Evolutionary conservation across 23 tunicate genomes (phyloP).

Genomic region (Oikopleura albicans): DNA sequence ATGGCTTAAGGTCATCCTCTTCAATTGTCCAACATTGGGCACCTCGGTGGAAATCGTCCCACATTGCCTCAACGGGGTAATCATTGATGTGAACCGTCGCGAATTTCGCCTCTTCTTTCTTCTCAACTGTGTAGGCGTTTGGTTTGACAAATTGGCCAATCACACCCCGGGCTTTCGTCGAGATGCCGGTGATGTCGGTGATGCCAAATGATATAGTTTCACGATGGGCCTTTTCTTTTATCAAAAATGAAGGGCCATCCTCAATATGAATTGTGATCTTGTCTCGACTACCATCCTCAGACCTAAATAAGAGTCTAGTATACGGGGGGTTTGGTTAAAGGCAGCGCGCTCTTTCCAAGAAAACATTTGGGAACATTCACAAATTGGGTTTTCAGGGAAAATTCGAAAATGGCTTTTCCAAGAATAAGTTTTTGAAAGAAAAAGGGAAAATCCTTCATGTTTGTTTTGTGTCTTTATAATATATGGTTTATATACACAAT

Average conservation of each 20-base stretch:
- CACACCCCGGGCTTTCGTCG: background rate
- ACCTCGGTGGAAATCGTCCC: background rate
- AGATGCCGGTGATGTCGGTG: background rate
- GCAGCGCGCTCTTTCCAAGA: no score
- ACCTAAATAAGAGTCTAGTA: no score
- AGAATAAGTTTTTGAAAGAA: no score
- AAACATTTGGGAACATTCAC: no score
- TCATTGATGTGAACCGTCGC: background rate
- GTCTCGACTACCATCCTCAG: background rate
- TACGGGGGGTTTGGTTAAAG: no score
- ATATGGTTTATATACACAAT: no score
- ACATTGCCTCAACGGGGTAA: background rate
- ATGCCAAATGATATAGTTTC: slow-evolving; percentile 12
- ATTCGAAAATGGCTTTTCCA: no score
- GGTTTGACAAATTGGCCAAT: background rate
- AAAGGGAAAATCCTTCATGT: no score
- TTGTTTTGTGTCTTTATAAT: no score
- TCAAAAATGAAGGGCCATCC: background rate
- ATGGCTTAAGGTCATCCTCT: background rate
- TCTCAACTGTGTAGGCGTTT: background rate
- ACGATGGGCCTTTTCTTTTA: background rate
- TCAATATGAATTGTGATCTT: background rate
- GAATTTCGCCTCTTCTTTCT: background rate
- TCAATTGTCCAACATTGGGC: slow-evolving; percentile 2
- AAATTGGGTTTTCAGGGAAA: no score